Evolutionary conservation across 2,113 vertebrate species (phyloP).

Genomic region (Dromiciops gliroides): DNA sequence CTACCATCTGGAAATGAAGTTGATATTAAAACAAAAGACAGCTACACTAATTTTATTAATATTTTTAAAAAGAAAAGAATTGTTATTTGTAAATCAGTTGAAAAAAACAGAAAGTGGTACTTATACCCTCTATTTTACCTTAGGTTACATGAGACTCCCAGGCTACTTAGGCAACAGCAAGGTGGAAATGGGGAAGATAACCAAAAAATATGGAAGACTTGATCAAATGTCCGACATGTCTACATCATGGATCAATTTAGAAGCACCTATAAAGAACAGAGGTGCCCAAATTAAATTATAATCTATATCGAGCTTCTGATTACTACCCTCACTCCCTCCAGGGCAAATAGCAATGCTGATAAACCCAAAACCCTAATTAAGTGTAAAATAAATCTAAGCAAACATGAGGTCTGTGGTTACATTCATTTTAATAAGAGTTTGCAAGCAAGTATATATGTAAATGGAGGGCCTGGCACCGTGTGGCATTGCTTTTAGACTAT

Average conservation of each 20-base stretch:
- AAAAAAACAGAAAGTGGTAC: background rate
- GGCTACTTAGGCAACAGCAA: background rate
- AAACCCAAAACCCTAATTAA: conserved; percentile 10
- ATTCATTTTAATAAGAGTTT: conserved; percentile 23
- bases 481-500: background rate
- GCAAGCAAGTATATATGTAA: background rate
- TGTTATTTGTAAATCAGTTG: background rate
- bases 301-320: background rate
- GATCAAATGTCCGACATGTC: background rate
- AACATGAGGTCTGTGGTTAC: background rate
- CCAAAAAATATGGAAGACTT: background rate
- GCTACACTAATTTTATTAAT: background rate
- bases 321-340: background rate
- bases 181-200: conserved; percentile 22
- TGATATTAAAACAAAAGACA: background rate
- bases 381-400: background rate
- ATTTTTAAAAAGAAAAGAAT: background rate
- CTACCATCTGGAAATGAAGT: background rate
- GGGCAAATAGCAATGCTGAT: background rate
- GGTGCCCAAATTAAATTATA: background rate
- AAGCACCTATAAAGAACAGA: background rate
- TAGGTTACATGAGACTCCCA: conserved; percentile 33
- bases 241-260: background rate
- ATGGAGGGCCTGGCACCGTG: background rate
- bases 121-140: conserved; percentile 42